These are phyloP conservation scores for Atractosteus spatula DNA, from an alignment of 2,113 vertebrate species.

Conservation along the genomic window DNA sequence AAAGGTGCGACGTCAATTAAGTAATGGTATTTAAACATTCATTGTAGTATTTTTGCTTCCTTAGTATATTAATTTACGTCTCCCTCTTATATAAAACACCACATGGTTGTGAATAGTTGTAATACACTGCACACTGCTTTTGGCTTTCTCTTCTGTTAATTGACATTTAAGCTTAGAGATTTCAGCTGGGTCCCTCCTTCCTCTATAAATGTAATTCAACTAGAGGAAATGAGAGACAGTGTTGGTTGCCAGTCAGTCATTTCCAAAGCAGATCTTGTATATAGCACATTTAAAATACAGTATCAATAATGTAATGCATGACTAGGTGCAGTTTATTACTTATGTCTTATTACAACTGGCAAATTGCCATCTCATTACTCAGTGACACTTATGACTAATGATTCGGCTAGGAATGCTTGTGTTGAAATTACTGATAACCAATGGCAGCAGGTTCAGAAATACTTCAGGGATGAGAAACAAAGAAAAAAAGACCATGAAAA, in stretches of 20 bases:
- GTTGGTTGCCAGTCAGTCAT: no score
- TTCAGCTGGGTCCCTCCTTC: no score
- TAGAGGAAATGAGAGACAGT: no score
- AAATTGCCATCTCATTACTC: constrained; percentile 7
- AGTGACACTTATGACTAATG: constrained; percentile 8
- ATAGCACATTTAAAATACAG: background rate
- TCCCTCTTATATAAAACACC: no score
- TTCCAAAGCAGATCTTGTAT: background rate
- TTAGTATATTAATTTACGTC: no score
- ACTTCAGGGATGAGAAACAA: background rate
- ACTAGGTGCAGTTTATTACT: background rate
- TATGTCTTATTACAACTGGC: background rate
- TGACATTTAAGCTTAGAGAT: no score
- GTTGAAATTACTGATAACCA: constrained; percentile 1
- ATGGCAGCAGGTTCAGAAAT: background rate
- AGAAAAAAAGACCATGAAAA: background rate
- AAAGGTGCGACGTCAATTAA: no score
- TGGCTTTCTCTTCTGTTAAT: background rate
- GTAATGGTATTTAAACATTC: no score
- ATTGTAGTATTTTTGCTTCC: no score
- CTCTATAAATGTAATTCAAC: no score
- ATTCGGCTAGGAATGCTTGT: constrained; percentile 1
- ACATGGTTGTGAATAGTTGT: no score
- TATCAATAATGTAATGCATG: background rate
- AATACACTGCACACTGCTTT: background rate